A percentile compares a stretch with the other conserved stretches of the same genome.
These are phyloP conservation scores for Bos javanicus DNA, from an alignment of 2,113 vertebrate genomes.

Conservation along the genomic window DNA sequence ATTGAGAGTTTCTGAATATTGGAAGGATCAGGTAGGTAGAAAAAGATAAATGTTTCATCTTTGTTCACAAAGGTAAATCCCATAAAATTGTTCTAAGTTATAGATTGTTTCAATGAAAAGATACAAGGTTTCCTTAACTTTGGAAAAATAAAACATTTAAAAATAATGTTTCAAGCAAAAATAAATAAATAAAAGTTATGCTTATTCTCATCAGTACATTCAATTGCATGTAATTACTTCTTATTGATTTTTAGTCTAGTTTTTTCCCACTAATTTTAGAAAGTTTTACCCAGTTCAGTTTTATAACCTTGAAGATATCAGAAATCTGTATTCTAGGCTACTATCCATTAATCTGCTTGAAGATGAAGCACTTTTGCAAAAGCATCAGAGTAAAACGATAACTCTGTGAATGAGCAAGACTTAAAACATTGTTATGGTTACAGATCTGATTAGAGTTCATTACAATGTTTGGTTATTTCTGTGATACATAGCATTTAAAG, in stretches of 20 bases:
- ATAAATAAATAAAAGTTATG: neutral
- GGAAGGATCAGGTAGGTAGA: neutral
- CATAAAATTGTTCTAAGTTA: neutral
- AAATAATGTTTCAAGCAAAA: neutral
- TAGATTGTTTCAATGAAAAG: neutral
- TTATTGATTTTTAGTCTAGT: neutral
- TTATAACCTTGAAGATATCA: neutral
- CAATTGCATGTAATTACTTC: neutral
- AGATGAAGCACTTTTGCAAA: neutral
- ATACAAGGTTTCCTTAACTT: neutral
- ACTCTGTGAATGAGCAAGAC: neutral
- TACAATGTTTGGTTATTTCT: neutral
- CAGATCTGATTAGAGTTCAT: neutral
- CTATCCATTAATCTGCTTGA: neutral
- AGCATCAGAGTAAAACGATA: neutral
- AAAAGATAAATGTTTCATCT: neutral
- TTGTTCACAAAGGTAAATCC: neutral
- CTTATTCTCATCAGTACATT: neutral
- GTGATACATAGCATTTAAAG: neutral
- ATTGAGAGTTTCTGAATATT: neutral
- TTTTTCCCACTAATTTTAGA: neutral
- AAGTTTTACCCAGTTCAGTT: neutral
- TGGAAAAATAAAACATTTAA: neutral
- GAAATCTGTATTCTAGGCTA: neutral
- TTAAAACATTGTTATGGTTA: neutral